Base-by-base conservation (phyloP, 1,140 invertebrate species). In the Zeugodacus cucurbitae region DNA sequence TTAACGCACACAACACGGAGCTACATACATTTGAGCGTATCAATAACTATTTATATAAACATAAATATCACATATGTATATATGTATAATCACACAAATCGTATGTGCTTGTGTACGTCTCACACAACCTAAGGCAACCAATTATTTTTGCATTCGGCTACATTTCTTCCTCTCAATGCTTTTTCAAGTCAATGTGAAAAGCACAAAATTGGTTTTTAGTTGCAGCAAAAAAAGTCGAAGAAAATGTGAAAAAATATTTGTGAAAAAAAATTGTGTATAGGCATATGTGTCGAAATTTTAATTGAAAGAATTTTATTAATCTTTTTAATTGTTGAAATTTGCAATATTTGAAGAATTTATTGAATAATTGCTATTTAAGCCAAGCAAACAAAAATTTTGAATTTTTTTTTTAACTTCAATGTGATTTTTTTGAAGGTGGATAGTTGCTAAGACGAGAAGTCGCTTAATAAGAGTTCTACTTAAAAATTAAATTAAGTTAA, bases 191-290 rank as follows among this genome's bases (percentile, higher is more conserved):
- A 54, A 82, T 48, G 41, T 48, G 20, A 82, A 82, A 41, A 82
- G 74, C 74, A 82, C 41, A 82, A 54, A 82, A 82, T 82, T 82
- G 74, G 74, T 82, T 82, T 82, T 48, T 48, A 54, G 74, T 82
- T 82, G 41, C 74, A 29, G 37, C 67, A 34, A 5, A 20, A 20
- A 48, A 48, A 17, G 14, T 14, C 17, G 11, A 7, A 78, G 20
- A 14, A 82, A n/a, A 29, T 26, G 5, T 5, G 14, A 54, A 54
- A 54, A 34, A 26, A 20, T 70, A 5, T 82, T 26, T 82, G 22
- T 82, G n/a, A n/a, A n/a, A n/a, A n/a, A n/a, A n/a, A n/a, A n/a
- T n/a, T n/a, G n/a, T 7, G 7, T 41, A 41, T 7, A 41, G 3
- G 7, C 37, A 41, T 41, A 41, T 41, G 7, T 41, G 3, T 20